phyloP scores from a whole-genome alignment of 2,797 vertebrate genomes.

The Chelon auratus region DNA sequence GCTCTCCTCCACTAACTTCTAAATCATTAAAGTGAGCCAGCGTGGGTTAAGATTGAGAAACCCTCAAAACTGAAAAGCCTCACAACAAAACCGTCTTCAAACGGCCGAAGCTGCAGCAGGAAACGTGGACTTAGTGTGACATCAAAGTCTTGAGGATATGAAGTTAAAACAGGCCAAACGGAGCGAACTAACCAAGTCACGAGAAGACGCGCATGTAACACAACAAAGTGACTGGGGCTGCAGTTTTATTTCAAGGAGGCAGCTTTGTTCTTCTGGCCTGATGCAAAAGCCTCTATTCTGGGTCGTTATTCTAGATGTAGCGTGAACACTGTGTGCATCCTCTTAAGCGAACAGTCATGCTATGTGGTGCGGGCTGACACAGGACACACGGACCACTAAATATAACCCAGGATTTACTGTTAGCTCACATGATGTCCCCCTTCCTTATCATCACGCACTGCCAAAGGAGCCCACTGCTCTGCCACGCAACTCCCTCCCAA shows the following conservation, averaged over 20 bases:
- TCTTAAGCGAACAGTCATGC: constrained; percentile 47
- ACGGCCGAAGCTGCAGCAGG: neutral
- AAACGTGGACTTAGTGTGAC: neutral
- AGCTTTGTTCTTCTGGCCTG: constrained; percentile 14
- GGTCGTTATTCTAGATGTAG: constrained; percentile 47
- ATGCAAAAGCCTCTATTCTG: constrained; percentile 27
- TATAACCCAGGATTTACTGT: constrained; percentile 69
- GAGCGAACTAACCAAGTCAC: constrained; percentile 1
- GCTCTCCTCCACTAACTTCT: neutral
- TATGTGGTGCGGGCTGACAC: constrained; percentile 45
- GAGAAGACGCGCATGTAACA: constrained; percentile 23
- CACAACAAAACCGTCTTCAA: neutral
- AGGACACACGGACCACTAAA: constrained; percentile 58
- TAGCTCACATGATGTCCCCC: constrained; percentile 61
- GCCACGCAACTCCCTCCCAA: constrained; percentile 3
- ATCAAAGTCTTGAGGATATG: constrained; percentile 10
- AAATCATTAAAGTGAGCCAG: neutral
- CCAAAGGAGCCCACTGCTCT: constrained; percentile 25
- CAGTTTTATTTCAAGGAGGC: constrained; percentile 2
- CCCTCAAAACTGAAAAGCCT: no score
- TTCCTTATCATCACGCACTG: constrained; percentile 38
- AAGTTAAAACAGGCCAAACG: neutral
- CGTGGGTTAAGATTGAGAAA: neutral
- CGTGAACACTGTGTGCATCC: constrained; percentile 37
- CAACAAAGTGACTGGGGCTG: constrained; percentile 18